Evolutionary conservation across 1,140 invertebrate genomes (phyloP).

Genomic region (Ips typographus): DNA sequence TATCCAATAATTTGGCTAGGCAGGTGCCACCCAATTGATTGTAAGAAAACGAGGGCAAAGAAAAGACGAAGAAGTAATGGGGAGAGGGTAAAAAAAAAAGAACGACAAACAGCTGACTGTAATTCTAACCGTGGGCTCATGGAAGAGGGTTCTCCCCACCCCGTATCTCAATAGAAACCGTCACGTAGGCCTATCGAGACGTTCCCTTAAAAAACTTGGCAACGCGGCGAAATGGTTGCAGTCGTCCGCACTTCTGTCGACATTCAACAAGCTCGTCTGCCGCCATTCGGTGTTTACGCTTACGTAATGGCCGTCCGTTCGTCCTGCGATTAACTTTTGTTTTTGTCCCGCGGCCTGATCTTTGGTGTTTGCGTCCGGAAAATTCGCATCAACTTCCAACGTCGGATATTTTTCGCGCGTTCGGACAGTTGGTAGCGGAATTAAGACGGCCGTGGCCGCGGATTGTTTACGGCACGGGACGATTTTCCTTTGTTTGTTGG

Average conservation of each 20-base stretch:
- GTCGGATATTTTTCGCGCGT: too few species aligned
- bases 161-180: background rate
- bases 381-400: too few species aligned
- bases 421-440: background rate
- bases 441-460: background rate
- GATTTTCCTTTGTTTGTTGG: slow-evolving; percentile 33
- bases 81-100: background rate
- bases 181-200: slow-evolving; percentile 22
- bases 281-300: slow-evolving; percentile 31
- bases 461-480: slow-evolving; percentile 29
- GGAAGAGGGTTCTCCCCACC: slow-evolving; percentile 5
- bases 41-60: background rate
- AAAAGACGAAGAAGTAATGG: background rate
- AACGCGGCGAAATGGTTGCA: slow-evolving; percentile 23
- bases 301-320: slow-evolving; percentile 36
- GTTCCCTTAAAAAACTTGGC: slow-evolving; percentile 30
- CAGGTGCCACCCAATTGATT: too few species aligned
- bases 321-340: slow-evolving; percentile 19
- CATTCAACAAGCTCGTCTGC: slow-evolving; percentile 35
- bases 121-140: background rate
- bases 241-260: slow-evolving; percentile 35
- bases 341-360: background rate
- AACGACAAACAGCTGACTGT: background rate
- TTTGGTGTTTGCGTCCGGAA: too few species aligned
- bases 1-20: too few species aligned